These are phyloP conservation scores for Alentia gelatinosa DNA, from an alignment of 2,888 invertebrate genomes.

Conservation along the genomic window DNA sequence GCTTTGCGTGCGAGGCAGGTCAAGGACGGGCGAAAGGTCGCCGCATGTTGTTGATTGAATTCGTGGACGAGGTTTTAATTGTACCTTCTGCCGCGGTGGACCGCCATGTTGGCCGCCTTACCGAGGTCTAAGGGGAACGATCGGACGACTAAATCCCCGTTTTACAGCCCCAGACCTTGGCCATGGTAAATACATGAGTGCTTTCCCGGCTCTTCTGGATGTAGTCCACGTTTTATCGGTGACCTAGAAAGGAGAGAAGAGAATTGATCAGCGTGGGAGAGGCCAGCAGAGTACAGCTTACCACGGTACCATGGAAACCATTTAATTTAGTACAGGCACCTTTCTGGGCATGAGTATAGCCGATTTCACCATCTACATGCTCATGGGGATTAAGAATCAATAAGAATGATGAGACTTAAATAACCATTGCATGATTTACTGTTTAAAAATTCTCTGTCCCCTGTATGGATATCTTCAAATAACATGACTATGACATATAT, in stretches of 20 bases:
- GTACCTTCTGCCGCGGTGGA: background rate
- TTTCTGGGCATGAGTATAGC: no score
- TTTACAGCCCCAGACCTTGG: background rate
- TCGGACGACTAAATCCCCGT: background rate
- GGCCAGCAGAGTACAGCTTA: background rate
- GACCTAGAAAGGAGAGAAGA: background rate
- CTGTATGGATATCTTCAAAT: no score
- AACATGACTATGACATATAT: no score
- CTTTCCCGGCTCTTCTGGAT: background rate
- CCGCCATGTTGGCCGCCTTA: no score
- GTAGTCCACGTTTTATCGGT: background rate
- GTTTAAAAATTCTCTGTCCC: no score
- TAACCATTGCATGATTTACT: no score
- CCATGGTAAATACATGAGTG: background rate
- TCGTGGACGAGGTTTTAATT: background rate
- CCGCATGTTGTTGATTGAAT: background rate
- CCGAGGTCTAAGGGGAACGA: background rate
- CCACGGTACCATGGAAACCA: background rate
- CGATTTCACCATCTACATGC: no score
- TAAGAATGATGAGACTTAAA: no score
- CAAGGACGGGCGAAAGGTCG: no score
- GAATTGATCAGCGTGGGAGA: background rate
- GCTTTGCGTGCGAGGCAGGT: no score
- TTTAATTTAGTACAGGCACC: background rate
- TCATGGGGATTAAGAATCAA: no score